Base-by-base conservation (phyloP, 2,797 vertebrate species). In the Heterohyrax brucei region DNA sequence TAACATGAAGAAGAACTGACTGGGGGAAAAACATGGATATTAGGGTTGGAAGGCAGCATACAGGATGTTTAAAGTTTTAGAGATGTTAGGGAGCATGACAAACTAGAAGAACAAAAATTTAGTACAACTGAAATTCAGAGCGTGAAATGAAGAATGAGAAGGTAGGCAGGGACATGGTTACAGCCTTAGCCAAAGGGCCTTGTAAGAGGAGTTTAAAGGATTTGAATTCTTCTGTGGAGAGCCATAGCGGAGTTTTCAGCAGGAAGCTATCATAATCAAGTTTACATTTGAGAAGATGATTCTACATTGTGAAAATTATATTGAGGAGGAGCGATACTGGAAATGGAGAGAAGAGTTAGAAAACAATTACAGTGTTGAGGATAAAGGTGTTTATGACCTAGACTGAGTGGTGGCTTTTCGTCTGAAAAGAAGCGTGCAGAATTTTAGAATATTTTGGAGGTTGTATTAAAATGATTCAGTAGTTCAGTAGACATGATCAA, bases 401-500 rank as follows among this genome's bases (percentile, higher is more conserved):
- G 53, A 19, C 68, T 73, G 33, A 28, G 9, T 50, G 53, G 16
- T 70, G 61, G 33, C 33, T 89, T 77, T 92, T 89, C 50, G n/a
- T 81, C 53, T 89, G 81, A 33, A 81, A 30, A 94, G 19, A 64
- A 81, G 21, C 50, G 39, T 7, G 75, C 30, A 76, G 9, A 7
- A 0, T 64, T 64, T 89, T 48, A n/a, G 33, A 89, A 73, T 85
- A 89, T 59, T 89, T 85, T 53, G n/a, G 24, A 70, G 50, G 4
- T 86, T 82, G 12, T 83, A 33, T 92, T 86, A 73, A 90, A 62
- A 83, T 78, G 62, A 94, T 72, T 73, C 68, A 92, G 48, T 89
- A 86, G 66, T 59, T 78, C 76, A 61, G 1, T 89, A 28, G 24
- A n/a, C 80, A 10, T 64, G 12, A 22, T 10, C 61, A 78, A 9